Base-by-base conservation (phyloP, 2,113 vertebrate genomes). In the Megaptera novaeangliae region DNA sequence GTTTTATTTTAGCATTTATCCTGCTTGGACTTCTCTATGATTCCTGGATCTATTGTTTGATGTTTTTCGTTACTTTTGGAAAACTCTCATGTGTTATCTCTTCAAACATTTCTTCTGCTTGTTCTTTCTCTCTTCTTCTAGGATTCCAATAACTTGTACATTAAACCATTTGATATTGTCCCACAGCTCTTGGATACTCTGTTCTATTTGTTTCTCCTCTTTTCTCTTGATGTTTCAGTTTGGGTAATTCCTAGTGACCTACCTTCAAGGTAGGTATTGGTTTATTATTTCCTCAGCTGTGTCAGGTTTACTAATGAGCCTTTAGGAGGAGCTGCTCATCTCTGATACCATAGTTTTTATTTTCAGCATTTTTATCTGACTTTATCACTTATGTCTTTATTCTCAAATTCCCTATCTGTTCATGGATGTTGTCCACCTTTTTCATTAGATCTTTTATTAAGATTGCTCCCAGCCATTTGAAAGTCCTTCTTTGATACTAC, bases 1-100 rank as follows among this genome's bases (percentile, higher is more conserved):
- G 75, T 86, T 87, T 81, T 89, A 64, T 66, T 95, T 86, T 75
- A 44, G 52, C 71, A 55, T 87, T 63, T 96, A 64, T 81, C 85
- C 41, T 95, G 14, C 23, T 82, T 95, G 66, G 29, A 81, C 17
- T 68, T 83, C 25, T 63, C 74, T 72, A 11, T 49, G 31, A 80
- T 39, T 94, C n/a, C 68, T 95, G 82, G 55, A 72, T 85, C 18
- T 93, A 8, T 75, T 63, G 2, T 95, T 93, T 83, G 18, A 57
- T 44, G 29, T 52, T n/a, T 74, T 89, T 87, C 8, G 57, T 86
- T 81, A 75, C 52, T 72, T 94, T 74, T 90, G 74, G 69, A 86
- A 81, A 66, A 46, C 44, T 91, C 69, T 83, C 20, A 64, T 39
- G 17, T 36, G 11, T 71, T 84, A 20, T 78, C 52, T 74, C 59